Evolutionary conservation across 1,140 invertebrate species (phyloP), one percentile per base, ranked within the genome.

Genomic region (Temnothorax curvispinosus): DNA sequence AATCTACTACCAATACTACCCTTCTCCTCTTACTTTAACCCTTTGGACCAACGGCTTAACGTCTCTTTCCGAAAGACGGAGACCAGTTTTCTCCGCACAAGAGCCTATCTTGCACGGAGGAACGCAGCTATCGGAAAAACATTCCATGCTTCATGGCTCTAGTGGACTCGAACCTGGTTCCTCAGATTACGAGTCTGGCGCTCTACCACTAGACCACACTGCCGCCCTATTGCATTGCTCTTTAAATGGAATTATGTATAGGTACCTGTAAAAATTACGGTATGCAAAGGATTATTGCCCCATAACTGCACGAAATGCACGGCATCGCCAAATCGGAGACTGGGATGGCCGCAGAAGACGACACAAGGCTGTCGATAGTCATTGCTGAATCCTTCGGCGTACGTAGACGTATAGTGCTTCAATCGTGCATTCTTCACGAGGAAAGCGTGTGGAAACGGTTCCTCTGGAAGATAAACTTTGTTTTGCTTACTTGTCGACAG

Each of bases 291-390:
- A 95, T 98, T 98, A 85, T 96, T 97, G 21, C 98, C 98, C 99
- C 99, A 99, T 92, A 99, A 96, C 94, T 99, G 98, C 67, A 99
- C 97, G 91, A 99, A 99, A 95, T 99, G 99, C 18, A 99, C 99
- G 74, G 98, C 98, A 96, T 99, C 99, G 1, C 99, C 99, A 96
- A 99, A 99, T 76, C 99, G 96, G 69, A 99, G 95, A 92, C 98
- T 99, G 0, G 99, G 99, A 97, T 99, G 99, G 1, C 99, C 99
- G 95, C 98, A 98, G 96, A 99, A 99, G 15, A 99, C 98, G 64
- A 99, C 97, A 95, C 99, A 99, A 2, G 99, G 99, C 96, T 98
- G 97, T 88, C 98, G 96, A 92, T 98, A 98, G 92, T 98, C 98
- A 3, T 97, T 97, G 93, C 97, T 98, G 88, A 98, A 98, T 38